Percentiles rank a stretch among this genome's conserved stretches.
Evolutionary conservation across 2,797 vertebrate species (phyloP).

Genomic region (Clamator glandarius): DNA sequence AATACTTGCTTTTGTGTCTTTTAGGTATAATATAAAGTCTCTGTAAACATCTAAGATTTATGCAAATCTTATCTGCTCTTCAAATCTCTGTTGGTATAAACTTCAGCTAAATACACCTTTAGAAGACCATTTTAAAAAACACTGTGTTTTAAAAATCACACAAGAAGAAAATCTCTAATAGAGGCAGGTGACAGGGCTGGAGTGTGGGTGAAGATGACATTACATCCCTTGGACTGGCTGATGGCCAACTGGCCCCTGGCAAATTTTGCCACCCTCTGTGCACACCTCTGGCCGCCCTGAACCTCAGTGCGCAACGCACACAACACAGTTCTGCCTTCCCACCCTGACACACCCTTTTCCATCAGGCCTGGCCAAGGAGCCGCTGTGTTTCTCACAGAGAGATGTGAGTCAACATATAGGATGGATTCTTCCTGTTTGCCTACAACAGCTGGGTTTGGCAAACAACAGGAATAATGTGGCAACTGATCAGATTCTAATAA

Average conservation of each 20-base stretch:
- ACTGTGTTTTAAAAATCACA: neutral
- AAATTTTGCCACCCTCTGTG: neutral
- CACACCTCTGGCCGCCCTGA: fast-evolving
- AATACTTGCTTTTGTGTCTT: neutral
- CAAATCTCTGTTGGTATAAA: neutral
- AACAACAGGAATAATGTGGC: fast-evolving
- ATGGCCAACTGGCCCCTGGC: neutral
- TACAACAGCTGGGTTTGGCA: neutral
- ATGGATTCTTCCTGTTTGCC: neutral
- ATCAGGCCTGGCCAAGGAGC: neutral
- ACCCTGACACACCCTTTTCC: slow-evolving; percentile 27
- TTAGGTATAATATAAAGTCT: neutral
- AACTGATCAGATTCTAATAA: neutral
- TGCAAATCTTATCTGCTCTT: neutral
- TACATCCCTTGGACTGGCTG: neutral
- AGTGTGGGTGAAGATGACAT: neutral
- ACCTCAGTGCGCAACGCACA: fast-evolving
- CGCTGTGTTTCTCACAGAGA: fast-evolving
- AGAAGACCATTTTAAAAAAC: neutral
- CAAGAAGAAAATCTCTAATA: neutral
- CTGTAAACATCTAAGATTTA: neutral
- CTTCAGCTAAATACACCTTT: neutral
- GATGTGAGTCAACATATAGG: neutral
- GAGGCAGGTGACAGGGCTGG: neutral
- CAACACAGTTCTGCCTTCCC: neutral